Percentiles rank a stretch among this genome's conserved stretches.
These are phyloP conservation scores for Ara ararauna DNA, from an alignment of 2,797 vertebrate species.

Conservation along the genomic window DNA sequence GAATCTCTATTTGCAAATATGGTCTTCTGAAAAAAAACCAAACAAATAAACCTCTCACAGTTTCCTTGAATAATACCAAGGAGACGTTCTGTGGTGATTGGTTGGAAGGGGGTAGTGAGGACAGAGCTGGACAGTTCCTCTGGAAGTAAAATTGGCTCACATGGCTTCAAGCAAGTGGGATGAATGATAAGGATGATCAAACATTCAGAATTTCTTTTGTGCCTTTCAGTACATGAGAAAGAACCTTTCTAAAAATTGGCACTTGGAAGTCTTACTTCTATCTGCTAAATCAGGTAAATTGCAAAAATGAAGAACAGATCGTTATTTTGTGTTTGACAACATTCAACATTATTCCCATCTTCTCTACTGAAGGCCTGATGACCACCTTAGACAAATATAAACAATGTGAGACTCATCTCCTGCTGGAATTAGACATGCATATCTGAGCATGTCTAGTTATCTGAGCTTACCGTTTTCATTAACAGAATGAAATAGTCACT, in stretches of 20 bases:
- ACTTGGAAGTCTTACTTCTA: neutral
- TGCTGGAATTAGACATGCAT: neutral
- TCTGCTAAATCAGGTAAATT: neutral
- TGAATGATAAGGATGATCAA: neutral
- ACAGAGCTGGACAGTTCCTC: neutral
- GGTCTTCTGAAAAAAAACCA: neutral
- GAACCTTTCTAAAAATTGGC: neutral
- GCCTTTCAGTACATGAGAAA: neutral
- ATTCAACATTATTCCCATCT: neutral
- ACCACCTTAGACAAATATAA: neutral
- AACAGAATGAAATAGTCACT: neutral
- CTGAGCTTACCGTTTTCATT: neutral
- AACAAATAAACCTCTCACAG: neutral
- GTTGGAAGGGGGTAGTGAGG: neutral
- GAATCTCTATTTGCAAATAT: neutral
- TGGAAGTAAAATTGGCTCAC: neutral
- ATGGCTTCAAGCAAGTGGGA: neutral
- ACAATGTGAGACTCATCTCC: neutral
- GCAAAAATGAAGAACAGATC: neutral
- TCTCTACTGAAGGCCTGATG: neutral
- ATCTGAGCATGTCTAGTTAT: neutral
- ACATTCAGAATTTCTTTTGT: neutral
- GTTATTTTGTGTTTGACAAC: neutral
- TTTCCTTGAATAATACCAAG: neutral
- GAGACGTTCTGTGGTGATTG: neutral